These are phyloP conservation scores for Conus betulinus DNA, from an alignment of 1,140 invertebrate genomes.

Conservation along the genomic window DNA sequence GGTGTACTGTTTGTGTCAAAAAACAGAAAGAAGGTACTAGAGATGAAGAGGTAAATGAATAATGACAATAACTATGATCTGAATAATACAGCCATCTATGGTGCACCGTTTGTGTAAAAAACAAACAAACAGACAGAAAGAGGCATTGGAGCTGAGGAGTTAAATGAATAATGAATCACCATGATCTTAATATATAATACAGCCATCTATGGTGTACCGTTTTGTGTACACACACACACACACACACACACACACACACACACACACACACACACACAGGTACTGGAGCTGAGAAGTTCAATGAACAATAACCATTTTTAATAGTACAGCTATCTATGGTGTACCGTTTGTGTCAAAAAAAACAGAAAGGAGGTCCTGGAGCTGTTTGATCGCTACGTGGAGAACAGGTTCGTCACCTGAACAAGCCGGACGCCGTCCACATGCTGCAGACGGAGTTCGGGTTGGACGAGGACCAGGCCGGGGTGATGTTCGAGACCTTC, in stretches of 20 bases:
- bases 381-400: slow-evolving; percentile 68
- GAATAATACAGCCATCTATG: slow-evolving; percentile 37
- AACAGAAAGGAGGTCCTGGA: slow-evolving; percentile 62
- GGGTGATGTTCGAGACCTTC: slow-evolving; percentile 69
- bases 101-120: too few species aligned
- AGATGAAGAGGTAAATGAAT: too few species aligned
- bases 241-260: slow-evolving; percentile 24
- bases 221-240: slow-evolving; percentile 25
- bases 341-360: not conserved
- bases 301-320: not conserved
- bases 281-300: not conserved
- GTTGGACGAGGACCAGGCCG: slow-evolving; percentile 59
- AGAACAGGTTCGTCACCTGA: slow-evolving; percentile 61
- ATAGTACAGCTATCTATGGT: not conserved
- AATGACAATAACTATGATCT: not conserved
- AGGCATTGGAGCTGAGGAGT: slow-evolving; percentile 48
- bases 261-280: not conserved
- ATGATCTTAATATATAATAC: too few species aligned
- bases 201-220: slow-evolving; percentile 42
- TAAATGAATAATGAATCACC: slow-evolving; percentile 61
- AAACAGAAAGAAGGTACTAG: too few species aligned
- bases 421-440: slow-evolving; percentile 58
- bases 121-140: too few species aligned
- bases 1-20: too few species aligned
- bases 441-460: slow-evolving; percentile 65